Conservation (phyloP, 2,797 vertebrate species). For the Trematomus bernacchii region DNA sequence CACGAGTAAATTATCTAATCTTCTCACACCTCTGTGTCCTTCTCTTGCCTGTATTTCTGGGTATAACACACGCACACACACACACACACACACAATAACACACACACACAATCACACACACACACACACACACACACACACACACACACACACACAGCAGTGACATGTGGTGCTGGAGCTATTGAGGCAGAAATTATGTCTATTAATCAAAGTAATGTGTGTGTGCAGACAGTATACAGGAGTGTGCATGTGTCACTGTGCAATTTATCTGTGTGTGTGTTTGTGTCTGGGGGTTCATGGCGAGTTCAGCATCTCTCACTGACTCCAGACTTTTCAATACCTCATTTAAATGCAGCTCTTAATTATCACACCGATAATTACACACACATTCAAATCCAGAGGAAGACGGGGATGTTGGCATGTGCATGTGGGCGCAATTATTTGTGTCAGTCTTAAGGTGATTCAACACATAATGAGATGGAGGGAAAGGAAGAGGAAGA, state of each 20-base stretch:
- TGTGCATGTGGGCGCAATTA: slow-evolving; percentile 29
- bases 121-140: slow-evolving; percentile 9
- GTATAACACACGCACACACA: no score
- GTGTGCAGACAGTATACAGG: not conserved
- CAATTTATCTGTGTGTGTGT: slow-evolving; percentile 17
- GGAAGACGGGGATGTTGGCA: slow-evolving; percentile 4
- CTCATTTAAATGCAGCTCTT: slow-evolving; percentile 62
- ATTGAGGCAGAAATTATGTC: slow-evolving; percentile 31
- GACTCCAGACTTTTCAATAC: slow-evolving; percentile 50
- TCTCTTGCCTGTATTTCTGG: not conserved
- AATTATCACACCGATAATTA: slow-evolving; percentile 76
- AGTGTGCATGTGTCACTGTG: slow-evolving; percentile 4
- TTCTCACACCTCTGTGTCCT: not conserved
- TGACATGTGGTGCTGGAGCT: slow-evolving; percentile 15
- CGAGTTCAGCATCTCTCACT: slow-evolving; percentile 57
- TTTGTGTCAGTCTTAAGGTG: slow-evolving; percentile 43
- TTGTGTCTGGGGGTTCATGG: slow-evolving; percentile 44
- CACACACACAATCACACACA: no score
- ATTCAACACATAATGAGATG: slow-evolving; percentile 62
- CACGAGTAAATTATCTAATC: slow-evolving; percentile 2
- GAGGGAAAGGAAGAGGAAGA: slow-evolving; percentile 39
- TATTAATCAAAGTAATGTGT: slow-evolving; percentile 58
- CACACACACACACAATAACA: no score
- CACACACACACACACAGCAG: not conserved
- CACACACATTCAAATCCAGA: slow-evolving; percentile 30